Evolutionary conservation across 2,797 vertebrate genomes (phyloP).

Genomic region (Hylomyscus alleni): DNA sequence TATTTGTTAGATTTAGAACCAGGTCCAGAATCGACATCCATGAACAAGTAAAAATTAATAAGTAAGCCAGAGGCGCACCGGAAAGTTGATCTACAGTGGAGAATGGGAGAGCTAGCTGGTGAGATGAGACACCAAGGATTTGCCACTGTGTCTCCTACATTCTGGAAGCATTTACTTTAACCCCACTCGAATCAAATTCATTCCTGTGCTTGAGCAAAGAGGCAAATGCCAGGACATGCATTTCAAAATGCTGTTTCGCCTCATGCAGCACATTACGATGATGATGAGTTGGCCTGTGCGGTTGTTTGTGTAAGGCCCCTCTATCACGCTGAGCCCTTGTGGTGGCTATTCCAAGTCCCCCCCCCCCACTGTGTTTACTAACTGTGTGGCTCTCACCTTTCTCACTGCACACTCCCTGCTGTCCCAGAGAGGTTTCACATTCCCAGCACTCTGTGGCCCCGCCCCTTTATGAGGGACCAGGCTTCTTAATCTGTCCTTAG

Average conservation of each 20-base stretch:
- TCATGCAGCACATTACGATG: not conserved
- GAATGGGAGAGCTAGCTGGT: fast-evolving
- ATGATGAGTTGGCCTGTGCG: not conserved
- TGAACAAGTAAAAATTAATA: not conserved
- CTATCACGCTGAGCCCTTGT: not conserved
- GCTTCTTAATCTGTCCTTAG: not conserved
- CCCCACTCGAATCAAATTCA: not conserved
- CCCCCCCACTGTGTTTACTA: not conserved
- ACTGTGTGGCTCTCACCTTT: not conserved
- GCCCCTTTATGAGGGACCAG: not conserved
- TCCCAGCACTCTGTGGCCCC: not conserved
- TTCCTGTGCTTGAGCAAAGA: not conserved
- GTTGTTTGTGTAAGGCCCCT: not conserved
- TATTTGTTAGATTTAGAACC: conserved; percentile 30
- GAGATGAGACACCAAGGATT: not conserved
- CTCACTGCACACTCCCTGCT: not conserved
- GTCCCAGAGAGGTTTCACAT: not conserved
- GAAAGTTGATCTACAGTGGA: not conserved
- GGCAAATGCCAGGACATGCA: not conserved
- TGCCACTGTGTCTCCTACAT: not conserved
- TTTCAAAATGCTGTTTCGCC: not conserved
- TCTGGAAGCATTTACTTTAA: not conserved
- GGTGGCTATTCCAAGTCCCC: not conserved
- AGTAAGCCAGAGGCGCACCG: not conserved
- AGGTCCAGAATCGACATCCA: not conserved